These are phyloP conservation scores for Geotrupes spiniger DNA, from an alignment of 2,888 invertebrate genomes.

Conservation along the genomic window DNA sequence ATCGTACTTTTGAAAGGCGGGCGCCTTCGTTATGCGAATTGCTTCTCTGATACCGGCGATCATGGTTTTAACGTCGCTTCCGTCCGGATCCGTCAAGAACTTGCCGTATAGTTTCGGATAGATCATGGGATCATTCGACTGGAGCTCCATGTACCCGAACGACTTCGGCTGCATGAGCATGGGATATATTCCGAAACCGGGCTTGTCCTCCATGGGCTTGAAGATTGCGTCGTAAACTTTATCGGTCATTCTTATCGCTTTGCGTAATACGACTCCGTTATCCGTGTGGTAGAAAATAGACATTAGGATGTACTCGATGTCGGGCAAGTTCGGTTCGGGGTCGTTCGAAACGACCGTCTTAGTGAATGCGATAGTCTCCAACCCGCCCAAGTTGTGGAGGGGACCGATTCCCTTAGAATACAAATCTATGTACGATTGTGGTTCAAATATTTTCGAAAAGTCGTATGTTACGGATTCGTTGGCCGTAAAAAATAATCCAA, in stretches of 20 bases:
- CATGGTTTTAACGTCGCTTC: constrained; percentile 56
- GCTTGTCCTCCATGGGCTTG: constrained; percentile 52
- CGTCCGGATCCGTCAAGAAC: constrained; percentile 62
- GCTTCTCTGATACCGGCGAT: no score
- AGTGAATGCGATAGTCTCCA: constrained; percentile 1
- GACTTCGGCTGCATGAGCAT: no score
- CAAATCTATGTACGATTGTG: no score
- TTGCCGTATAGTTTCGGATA: constrained; percentile 76
- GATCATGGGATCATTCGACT: no score
- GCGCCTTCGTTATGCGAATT: no score
- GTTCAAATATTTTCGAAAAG: no score
- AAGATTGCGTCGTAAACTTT: constrained; percentile 57
- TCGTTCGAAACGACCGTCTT: not conserved
- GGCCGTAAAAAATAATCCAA: no score
- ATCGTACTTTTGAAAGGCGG: no score
- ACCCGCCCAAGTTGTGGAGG: not conserved
- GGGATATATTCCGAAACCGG: no score
- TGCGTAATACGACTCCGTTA: constrained; percentile 34
- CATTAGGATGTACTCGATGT: constrained; percentile 67
- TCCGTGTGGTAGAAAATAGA: constrained; percentile 50
- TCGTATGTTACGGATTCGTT: no score
- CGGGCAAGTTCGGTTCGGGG: no score
- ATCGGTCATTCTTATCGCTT: constrained; percentile 57
- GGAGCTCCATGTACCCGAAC: no score
- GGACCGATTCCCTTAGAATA: not conserved